phyloP scores from a whole-genome alignment of 2,888 invertebrate genomes.

The Parnassius smintheus region DNA sequence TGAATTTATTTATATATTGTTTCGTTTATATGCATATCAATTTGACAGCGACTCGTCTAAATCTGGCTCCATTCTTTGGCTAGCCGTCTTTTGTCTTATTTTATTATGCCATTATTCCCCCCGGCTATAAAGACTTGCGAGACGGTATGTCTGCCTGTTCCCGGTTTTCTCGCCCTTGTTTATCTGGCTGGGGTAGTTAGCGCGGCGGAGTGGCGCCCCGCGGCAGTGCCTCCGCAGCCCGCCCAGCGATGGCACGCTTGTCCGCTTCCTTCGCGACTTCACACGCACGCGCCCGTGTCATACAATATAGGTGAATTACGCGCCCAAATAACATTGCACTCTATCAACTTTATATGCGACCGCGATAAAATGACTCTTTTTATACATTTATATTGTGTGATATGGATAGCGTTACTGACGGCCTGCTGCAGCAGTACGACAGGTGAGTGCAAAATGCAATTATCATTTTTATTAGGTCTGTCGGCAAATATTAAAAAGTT shows the following conservation, averaged over 20 bases:
- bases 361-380: slow-evolving; percentile 73
- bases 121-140: slow-evolving; percentile 68
- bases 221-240: slow-evolving; percentile 48
- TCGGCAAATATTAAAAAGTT: slow-evolving; percentile 56
- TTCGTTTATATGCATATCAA: slow-evolving; percentile 36
- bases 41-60: slow-evolving; percentile 41
- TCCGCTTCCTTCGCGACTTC: slow-evolving; percentile 45
- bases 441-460: slow-evolving; percentile 69
- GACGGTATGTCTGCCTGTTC: slow-evolving; percentile 79
- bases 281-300: slow-evolving; percentile 50
- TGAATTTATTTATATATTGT: slow-evolving; percentile 35
- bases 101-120: slow-evolving; percentile 66
- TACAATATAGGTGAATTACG: slow-evolving; percentile 61
- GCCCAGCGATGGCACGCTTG: slow-evolving; percentile 75
- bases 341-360: slow-evolving; percentile 50
- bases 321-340: slow-evolving; percentile 36
- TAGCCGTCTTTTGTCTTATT: slow-evolving; percentile 73
- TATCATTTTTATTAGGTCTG: slow-evolving; percentile 69
- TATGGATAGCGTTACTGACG: slow-evolving; percentile 68
- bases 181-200: slow-evolving; percentile 71
- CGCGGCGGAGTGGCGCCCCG: slow-evolving; percentile 55
- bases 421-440: slow-evolving; percentile 68
- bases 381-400: slow-evolving; percentile 76
- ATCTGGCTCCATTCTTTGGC: slow-evolving; percentile 41
- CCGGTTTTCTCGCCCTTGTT: slow-evolving; percentile 76